Percentiles rank a stretch among this genome's conserved stretches.
Conservation (phyloP, 1,140 invertebrate species). For the Drosophila kepulauana region DNA sequence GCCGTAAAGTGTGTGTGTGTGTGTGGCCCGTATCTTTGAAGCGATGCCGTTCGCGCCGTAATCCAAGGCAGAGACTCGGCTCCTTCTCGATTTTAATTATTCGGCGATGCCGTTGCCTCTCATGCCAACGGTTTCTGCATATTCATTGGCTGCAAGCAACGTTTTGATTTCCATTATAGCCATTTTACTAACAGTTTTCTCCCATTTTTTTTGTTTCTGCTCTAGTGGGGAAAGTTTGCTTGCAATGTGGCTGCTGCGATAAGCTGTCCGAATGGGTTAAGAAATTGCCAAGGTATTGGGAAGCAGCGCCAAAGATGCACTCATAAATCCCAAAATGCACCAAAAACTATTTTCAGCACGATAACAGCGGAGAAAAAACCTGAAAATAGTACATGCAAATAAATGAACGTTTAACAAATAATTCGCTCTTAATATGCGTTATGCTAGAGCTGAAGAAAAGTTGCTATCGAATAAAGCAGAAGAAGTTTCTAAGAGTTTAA, state of each 20-base stretch:
- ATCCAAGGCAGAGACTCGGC: slow-evolving; percentile 23
- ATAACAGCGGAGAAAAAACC: neutral
- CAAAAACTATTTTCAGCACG: neutral
- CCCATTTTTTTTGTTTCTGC: slow-evolving; percentile 14
- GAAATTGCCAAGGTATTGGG: slow-evolving; percentile 23
- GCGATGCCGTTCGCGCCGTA: slow-evolving; percentile 20
- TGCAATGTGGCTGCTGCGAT: slow-evolving; percentile 57
- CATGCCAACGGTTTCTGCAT: slow-evolving; percentile 50
- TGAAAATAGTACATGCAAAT: neutral
- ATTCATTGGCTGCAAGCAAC: slow-evolving; percentile 63
- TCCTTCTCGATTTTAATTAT: slow-evolving; percentile 74
- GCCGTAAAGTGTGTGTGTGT: slow-evolving; percentile 50
- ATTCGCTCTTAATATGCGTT: too few species aligned
- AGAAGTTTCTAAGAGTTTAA: too few species aligned
- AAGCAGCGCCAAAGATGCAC: slow-evolving; percentile 14
- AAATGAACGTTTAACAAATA: too few species aligned
- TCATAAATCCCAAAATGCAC: slow-evolving; percentile 31
- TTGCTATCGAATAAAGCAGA: too few species aligned
- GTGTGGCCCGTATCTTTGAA: slow-evolving; percentile 57
- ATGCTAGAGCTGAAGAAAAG: too few species aligned
- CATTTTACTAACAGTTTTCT: slow-evolving; percentile 38
- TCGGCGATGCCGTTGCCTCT: slow-evolving; percentile 52
- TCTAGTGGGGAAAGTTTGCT: slow-evolving; percentile 45
- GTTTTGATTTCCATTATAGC: slow-evolving; percentile 73
- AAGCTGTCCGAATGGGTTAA: slow-evolving; percentile 55